Evolutionary conservation across 2,797 vertebrate species (phyloP).

Genomic region (Cephalopachus bancanus): DNA sequence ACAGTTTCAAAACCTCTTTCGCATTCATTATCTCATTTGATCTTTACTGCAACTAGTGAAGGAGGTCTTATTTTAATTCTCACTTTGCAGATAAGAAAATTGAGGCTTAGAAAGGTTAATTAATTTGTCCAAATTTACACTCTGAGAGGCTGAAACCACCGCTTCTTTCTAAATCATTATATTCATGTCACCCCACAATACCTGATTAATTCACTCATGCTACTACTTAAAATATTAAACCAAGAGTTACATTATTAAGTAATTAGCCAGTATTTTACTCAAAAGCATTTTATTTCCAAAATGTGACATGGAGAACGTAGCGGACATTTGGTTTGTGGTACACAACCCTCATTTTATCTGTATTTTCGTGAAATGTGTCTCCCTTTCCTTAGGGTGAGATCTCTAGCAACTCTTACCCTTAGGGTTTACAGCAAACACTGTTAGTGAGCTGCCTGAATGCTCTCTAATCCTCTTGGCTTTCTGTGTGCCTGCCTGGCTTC

Average conservation of each 20-base stretch:
- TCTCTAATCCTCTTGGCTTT: neutral
- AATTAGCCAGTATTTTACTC: neutral
- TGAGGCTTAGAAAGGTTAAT: conserved; percentile 31
- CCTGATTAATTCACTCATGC: neutral
- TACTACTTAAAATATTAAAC: neutral
- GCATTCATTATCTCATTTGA: conserved; percentile 20
- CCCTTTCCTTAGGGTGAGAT: neutral
- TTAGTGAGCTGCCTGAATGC: too few relatives aligned
- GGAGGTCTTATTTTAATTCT: conserved; percentile 44
- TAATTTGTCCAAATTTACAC: conserved; percentile 29
- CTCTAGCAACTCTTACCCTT: neutral
- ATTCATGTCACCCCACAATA: neutral
- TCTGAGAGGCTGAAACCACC: neutral
- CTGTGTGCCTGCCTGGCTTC: neutral
- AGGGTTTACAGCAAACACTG: neutral
- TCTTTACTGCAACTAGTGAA: neutral
- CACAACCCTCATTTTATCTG: neutral
- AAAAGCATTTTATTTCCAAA: neutral
- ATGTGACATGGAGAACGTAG: neutral
- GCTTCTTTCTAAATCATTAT: neutral
- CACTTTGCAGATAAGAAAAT: conserved; percentile 32
- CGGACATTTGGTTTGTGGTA: neutral
- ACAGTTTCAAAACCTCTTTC: neutral
- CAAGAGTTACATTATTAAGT: neutral
- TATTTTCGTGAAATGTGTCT: neutral